These are phyloP conservation scores for Drosophila mettleri DNA, from an alignment of 2,888 invertebrate genomes.

Conservation along the genomic window DNA sequence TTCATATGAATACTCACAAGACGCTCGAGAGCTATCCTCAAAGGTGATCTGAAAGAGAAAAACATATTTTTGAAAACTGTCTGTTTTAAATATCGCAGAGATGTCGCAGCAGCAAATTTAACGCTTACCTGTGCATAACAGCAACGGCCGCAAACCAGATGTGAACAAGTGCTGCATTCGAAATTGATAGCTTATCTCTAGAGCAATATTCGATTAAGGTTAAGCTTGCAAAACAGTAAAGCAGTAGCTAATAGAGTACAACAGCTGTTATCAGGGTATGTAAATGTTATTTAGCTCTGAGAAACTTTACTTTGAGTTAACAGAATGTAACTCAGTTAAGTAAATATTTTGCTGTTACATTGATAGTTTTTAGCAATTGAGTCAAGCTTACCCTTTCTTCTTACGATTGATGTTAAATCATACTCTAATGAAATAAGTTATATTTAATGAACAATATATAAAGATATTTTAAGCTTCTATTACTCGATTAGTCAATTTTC, in stretches of 20 bases:
- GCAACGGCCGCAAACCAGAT: conserved; percentile 15
- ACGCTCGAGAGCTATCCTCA: neutral
- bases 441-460: neutral
- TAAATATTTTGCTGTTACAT: neutral
- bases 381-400: too few species aligned
- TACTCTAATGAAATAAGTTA: neutral
- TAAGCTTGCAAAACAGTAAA: neutral
- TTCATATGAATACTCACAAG: neutral
- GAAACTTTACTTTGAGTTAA: neutral
- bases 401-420: too few species aligned
- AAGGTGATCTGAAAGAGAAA: conserved; percentile 23
- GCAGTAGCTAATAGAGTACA: neutral
- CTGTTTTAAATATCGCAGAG: conserved; percentile 44
- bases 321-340: too few species aligned
- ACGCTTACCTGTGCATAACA: neutral
- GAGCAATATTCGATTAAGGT: conserved; percentile 2
- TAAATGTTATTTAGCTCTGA: neutral
- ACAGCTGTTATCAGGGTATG: neutral
- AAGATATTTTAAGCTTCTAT: neutral
- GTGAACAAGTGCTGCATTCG: neutral
- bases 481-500: neutral
- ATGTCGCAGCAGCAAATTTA: conserved; percentile 18
- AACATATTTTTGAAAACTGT: conserved; percentile 25
- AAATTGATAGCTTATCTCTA: neutral
- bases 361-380: too few species aligned